A percentile compares a stretch with the other conserved stretches of the same genome.
These are phyloP conservation scores for Talpa occidentalis DNA, from an alignment of 2,113 vertebrate species.

Conservation along the genomic window DNA sequence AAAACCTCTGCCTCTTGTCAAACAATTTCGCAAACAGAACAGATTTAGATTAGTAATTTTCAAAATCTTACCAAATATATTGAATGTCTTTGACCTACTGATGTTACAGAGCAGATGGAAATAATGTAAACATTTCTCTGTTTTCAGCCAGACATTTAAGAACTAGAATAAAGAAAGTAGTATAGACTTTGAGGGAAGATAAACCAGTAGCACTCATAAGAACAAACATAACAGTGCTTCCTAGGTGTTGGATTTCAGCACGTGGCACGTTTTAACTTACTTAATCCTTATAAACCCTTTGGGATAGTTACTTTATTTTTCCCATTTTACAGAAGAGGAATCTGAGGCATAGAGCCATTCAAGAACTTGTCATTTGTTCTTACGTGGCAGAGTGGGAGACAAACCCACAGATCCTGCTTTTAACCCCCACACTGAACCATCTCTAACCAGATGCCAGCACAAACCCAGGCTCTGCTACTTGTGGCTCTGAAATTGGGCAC, in stretches of 20 bases:
- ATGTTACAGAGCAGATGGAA: background rate
- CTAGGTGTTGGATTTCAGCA: background rate
- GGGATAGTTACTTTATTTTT: background rate
- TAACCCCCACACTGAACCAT: background rate
- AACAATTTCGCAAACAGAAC: background rate
- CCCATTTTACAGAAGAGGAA: background rate
- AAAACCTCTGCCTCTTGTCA: background rate
- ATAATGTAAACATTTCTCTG: background rate
- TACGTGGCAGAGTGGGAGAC: background rate
- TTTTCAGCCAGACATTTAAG: background rate
- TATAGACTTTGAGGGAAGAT: background rate
- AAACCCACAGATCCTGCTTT: background rate
- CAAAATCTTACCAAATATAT: background rate
- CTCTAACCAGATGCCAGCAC: background rate
- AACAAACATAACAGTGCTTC: background rate
- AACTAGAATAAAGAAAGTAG: background rate
- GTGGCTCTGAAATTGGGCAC: background rate
- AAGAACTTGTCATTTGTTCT: background rate
- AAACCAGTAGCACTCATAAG: background rate
- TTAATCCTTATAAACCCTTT: background rate
- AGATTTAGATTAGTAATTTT: background rate
- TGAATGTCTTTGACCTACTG: background rate
- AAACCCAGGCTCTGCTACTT: background rate
- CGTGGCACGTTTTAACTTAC: background rate
- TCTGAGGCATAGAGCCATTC: background rate